phyloP scores from a whole-genome alignment of 2,888 invertebrate species.

The Agelastica alni region DNA sequence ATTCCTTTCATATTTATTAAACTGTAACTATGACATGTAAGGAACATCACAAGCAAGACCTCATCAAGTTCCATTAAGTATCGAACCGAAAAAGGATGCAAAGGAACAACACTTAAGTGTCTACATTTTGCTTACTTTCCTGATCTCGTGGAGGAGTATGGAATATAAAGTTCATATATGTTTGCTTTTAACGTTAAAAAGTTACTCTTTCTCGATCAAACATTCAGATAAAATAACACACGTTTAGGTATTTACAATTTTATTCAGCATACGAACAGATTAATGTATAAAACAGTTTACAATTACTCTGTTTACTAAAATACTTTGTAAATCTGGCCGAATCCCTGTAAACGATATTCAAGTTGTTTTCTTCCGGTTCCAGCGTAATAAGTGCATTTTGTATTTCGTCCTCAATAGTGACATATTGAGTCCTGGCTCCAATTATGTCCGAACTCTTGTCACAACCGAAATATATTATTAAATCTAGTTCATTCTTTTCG shows the following conservation, averaged over 20 bases:
- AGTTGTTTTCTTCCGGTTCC: constrained; percentile 67
- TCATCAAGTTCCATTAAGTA: too few relatives aligned
- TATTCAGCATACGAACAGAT: constrained; percentile 54
- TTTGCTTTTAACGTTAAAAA: too few relatives aligned
- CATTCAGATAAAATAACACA: neutral
- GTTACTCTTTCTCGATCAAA: too few relatives aligned
- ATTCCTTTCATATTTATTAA: too few relatives aligned
- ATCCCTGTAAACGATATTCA: constrained; percentile 68
- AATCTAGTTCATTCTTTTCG: constrained; percentile 51
- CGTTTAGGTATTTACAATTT: constrained; percentile 24
- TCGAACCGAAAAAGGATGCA: too few relatives aligned
- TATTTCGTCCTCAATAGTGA: constrained; percentile 50
- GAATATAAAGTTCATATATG: neutral
- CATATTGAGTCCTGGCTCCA: constrained; percentile 53
- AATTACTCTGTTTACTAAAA: constrained; percentile 50
- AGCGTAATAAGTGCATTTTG: constrained; percentile 60
- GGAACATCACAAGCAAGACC: too few relatives aligned
- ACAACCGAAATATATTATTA: constrained; percentile 51
- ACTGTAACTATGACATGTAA: too few relatives aligned
- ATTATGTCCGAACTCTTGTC: constrained; percentile 41
- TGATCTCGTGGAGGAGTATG: neutral
- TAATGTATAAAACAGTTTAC: constrained; percentile 48
- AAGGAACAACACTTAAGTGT: too few relatives aligned
- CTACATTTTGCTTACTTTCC: neutral
- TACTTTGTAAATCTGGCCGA: constrained; percentile 58